These are phyloP conservation scores for Ephestia elutella DNA, from an alignment of 1,140 invertebrate genomes.

Conservation along the genomic window DNA sequence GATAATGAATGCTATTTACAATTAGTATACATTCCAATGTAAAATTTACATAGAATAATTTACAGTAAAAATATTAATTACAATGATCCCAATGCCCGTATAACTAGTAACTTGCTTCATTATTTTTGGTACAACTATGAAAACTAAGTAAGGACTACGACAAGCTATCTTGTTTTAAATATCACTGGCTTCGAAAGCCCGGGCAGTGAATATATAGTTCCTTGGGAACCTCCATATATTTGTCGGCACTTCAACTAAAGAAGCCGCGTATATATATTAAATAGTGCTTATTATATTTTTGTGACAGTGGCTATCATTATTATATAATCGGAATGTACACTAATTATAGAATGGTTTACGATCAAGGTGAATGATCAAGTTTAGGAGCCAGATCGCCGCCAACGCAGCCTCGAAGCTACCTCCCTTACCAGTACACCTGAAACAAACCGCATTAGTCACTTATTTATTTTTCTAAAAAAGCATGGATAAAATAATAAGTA, in stretches of 20 bases:
- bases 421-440: slow-evolving; percentile 5
- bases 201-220: slow-evolving; percentile 29
- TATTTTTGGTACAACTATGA: slow-evolving; percentile 7
- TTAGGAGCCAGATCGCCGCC: no score
- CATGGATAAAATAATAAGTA: no score
- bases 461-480: no score
- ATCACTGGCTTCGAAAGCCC: slow-evolving; percentile 31
- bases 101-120: slow-evolving; percentile 2
- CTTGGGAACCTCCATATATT: slow-evolving; percentile 18
- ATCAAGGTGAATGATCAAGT: neutral
- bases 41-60: slow-evolving; percentile 7
- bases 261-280: neutral
- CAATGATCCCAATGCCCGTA: slow-evolving; percentile 13
- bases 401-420: neutral
- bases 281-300: neutral
- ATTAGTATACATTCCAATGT: slow-evolving; percentile 34
- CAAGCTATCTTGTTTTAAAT: slow-evolving; percentile 9
- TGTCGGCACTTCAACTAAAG: slow-evolving; percentile 9
- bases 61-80: slow-evolving; percentile 7
- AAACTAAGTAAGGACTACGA: slow-evolving; percentile 4
- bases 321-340: slow-evolving; percentile 30
- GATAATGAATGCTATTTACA: slow-evolving; percentile 12
- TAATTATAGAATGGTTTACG: slow-evolving; percentile 14
- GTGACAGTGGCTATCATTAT: slow-evolving; percentile 2
- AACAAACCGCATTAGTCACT: slow-evolving; percentile 6